Evolutionary conservation across 2,797 vertebrate species (phyloP), one percentile per base, ranked within the genome.

Genomic region (Ataeniobius toweri): DNA sequence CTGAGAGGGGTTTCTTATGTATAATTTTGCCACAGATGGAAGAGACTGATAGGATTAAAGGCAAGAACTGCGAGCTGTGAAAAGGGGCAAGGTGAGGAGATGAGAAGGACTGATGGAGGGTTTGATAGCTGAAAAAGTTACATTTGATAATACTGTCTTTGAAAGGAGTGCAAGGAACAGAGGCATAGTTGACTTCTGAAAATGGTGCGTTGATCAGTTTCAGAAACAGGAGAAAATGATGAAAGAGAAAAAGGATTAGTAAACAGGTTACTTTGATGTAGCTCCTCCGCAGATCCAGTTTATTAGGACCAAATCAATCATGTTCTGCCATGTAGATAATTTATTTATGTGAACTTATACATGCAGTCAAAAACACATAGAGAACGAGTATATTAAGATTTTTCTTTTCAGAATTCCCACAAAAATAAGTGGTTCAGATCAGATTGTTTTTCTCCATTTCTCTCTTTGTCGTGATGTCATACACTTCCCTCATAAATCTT

Each of bases 151-250:
- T 75, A 58, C 16, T 44, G 75, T 80, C 50, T 55, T 88, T 78
- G 84, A 80, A 87, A 58, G 53, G 50, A 22, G 0, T 44, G 51
- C 31, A 46, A 77, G 78, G 76, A 70, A 79, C 20, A 22, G 50
- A 75, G 59, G 80, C 75, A 78, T 68, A 55, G 59, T 83, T 79
- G 68, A 61, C 48, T 85, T 78, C 55, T 79, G 71, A 72, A 44
- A 75, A 83, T 72, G 67, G 86, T 80, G 70, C 78, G 74, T 67
- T 74, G 69, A 76, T 88, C 75, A 78, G 85, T 80, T 88, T 84
- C 81, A 83, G 67, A 82, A 76, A 67, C 51, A 39, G 31, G 3
- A 79, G 77, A 7, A 88, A 69, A 75, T 74, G 55, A 85, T 79
- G n/a, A 79, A 77, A 63, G 59, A 71, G 77, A 65, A 71, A 53